These are phyloP conservation scores for Corythaeola cristata DNA, from an alignment of 2,113 vertebrate genomes.

Conservation along the genomic window DNA sequence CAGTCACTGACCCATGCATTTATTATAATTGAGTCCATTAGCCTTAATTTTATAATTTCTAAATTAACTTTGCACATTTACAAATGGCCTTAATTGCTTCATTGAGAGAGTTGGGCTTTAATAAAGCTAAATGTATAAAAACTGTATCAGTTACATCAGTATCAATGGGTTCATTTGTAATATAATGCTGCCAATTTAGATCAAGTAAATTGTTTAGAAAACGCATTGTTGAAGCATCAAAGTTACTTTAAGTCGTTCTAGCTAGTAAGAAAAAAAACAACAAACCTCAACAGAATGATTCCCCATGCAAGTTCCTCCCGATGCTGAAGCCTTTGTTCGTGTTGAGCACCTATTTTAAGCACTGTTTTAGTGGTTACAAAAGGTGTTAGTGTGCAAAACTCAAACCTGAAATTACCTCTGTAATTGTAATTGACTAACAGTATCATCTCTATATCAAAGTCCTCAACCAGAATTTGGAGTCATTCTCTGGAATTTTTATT, in stretches of 20 bases:
- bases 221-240: background rate
- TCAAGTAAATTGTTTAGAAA: constrained; percentile 37
- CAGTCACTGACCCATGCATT: constrained; percentile 47
- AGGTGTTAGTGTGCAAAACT: background rate
- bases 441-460: background rate
- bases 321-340: background rate
- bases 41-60: constrained; percentile 72
- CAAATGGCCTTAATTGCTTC: constrained; percentile 64
- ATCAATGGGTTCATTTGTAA: background rate
- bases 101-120: constrained; percentile 8
- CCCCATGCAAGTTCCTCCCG: background rate
- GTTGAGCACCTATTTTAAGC: background rate
- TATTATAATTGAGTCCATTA: constrained; percentile 72
- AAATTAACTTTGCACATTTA: constrained; percentile 66
- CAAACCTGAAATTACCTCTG: background rate
- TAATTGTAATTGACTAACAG: background rate
- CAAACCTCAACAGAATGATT: background rate
- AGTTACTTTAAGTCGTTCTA: constrained; percentile 1
- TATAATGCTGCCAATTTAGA: constrained; percentile 13
- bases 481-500: background rate
- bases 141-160: constrained; percentile 22
- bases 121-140: constrained; percentile 41
- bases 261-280: background rate
- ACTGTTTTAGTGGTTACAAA: background rate
- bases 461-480: background rate